Conservation (phyloP, 1,140 invertebrate genomes). For the Apis dorsata region DNA sequence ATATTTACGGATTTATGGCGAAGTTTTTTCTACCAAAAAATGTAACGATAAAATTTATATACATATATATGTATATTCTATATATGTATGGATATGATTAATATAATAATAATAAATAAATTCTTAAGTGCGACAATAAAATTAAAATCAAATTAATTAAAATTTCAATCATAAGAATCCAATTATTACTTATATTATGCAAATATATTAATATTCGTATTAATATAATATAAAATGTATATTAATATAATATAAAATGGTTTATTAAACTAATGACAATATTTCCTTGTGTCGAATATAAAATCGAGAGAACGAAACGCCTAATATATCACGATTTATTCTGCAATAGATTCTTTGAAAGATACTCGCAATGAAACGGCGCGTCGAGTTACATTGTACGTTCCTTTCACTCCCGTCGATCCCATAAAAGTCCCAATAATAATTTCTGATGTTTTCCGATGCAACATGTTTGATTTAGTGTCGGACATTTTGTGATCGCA, state of each 20-base stretch:
- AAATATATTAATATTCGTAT: background rate
- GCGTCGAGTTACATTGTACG: slow-evolving; percentile 35
- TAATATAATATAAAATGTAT: no score
- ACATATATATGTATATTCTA: no score
- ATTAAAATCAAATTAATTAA: background rate
- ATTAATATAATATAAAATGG: no score
- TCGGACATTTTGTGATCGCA: slow-evolving; percentile 81
- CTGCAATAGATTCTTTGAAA: slow-evolving; percentile 15
- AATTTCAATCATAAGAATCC: no score
- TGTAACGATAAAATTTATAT: slow-evolving; percentile 11
- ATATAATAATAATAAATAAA: background rate
- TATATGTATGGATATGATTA: background rate
- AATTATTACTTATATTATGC: no score
- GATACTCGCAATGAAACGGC: slow-evolving; percentile 40
- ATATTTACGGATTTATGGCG: slow-evolving; percentile 7
- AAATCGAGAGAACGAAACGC: background rate
- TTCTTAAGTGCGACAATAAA: background rate
- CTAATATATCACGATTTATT: slow-evolving; percentile 42
- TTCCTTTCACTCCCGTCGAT: slow-evolving; percentile 67
- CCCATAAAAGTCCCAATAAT: slow-evolving; percentile 82
- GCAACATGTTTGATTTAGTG: slow-evolving; percentile 81
- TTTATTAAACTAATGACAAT: background rate
- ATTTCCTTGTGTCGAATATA: background rate
- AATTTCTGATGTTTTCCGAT: slow-evolving; percentile 81
- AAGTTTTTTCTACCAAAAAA: background rate